phyloP scores from a whole-genome alignment of 2,797 vertebrate species.

The Neostethus bicornis region DNA sequence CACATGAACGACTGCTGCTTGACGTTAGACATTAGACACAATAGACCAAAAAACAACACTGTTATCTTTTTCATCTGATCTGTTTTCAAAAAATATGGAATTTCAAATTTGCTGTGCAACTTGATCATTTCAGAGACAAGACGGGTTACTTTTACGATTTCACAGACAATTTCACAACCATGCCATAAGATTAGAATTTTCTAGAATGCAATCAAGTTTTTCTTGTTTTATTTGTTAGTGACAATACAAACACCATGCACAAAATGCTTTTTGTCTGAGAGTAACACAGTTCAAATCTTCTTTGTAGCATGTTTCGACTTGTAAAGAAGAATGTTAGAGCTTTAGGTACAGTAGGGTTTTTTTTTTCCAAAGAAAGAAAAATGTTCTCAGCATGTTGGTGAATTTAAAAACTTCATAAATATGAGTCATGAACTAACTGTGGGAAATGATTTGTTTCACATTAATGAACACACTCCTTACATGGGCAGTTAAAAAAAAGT shows the following conservation, averaged over 20 bases:
- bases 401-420: neutral
- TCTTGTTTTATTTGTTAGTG: neutral
- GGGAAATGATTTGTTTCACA: neutral
- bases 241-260: neutral
- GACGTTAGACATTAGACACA: no score
- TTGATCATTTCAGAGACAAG: constrained; percentile 22
- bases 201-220: constrained; percentile 31
- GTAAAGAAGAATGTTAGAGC: neutral
- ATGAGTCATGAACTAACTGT: neutral
- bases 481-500: neutral
- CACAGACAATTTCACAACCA: neutral
- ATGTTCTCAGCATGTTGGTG: neutral
- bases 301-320: constrained; percentile 19
- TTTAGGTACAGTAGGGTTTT: neutral
- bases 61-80: no score
- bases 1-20: constrained; percentile 12
- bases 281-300: neutral
- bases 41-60: no score
- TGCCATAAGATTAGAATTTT: neutral
- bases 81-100: constrained; percentile 1
- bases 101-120: rapidly evolving
- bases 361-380: neutral
- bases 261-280: constrained; percentile 19
- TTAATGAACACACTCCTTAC: neutral
- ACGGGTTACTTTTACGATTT: neutral